These are phyloP conservation scores for Oncorhynchus mykiss DNA, from an alignment of 2,113 vertebrate species.

Conservation along the genomic window DNA sequence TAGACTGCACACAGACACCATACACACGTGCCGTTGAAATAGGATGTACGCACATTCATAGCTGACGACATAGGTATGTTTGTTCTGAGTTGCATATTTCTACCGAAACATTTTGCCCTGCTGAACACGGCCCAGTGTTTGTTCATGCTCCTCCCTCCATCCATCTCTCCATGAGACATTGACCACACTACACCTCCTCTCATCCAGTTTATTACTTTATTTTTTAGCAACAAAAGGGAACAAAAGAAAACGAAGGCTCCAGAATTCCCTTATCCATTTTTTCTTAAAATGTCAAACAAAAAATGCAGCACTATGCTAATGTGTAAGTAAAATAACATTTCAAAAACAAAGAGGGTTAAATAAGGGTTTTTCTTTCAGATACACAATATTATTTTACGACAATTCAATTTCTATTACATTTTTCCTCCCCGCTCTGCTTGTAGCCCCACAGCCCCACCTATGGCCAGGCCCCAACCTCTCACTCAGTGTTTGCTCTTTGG, in stretches of 20 bases:
- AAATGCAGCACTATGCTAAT: slow-evolving; percentile 87
- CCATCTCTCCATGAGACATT: slow-evolving; percentile 24
- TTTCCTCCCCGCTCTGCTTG: slow-evolving; percentile 31
- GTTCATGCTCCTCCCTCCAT: not conserved
- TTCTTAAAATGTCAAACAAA: slow-evolving; percentile 86
- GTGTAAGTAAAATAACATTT: slow-evolving; percentile 84
- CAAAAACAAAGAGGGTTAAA: slow-evolving; percentile 93
- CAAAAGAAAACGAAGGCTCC: slow-evolving; percentile 68
- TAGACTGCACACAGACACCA: not conserved
- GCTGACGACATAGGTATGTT: no score
- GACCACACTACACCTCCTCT: slow-evolving; percentile 70
- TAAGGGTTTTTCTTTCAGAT: slow-evolving; percentile 88
- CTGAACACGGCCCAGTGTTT: no score
- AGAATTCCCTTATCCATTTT: slow-evolving; percentile 65
- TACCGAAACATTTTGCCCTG: no score
- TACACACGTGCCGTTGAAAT: not conserved
- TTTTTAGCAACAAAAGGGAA: slow-evolving; percentile 75
- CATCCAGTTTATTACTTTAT: slow-evolving; percentile 92
- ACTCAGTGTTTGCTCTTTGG: not conserved
- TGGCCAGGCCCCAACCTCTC: slow-evolving; percentile 19
- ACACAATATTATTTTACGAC: slow-evolving; percentile 78
- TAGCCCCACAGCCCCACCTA: not conserved
- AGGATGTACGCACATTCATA: no score
- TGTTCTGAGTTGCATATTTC: no score
- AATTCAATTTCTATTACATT: slow-evolving; percentile 35